phyloP scores from a whole-genome alignment of 2,888 invertebrate genomes.

The Andrena fulva region DNA sequence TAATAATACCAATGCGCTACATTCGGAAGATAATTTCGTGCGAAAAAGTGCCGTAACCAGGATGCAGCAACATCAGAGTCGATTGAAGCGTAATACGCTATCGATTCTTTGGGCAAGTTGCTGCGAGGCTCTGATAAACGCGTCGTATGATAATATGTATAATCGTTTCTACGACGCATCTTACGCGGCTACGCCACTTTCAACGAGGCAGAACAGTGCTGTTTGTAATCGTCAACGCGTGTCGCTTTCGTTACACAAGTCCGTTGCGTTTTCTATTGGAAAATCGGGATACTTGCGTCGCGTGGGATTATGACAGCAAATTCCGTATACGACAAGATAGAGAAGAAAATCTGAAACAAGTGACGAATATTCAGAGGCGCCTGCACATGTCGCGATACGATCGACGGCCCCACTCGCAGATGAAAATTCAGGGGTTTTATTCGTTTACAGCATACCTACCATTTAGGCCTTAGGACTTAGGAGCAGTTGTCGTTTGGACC shows the following conservation, averaged over 20 bases:
- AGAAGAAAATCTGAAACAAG: too few species aligned
- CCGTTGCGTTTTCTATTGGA: not conserved
- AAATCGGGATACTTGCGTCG: not conserved
- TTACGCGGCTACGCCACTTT: conserved; percentile 11
- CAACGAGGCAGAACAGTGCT: conserved; percentile 9
- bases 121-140: conserved; percentile 21
- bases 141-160: conserved; percentile 9
- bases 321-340: too few species aligned
- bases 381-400: too few species aligned
- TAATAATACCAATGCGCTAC: conserved; percentile 9
- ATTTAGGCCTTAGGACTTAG: too few species aligned
- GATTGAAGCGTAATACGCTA: conserved; percentile 19
- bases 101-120: not conserved
- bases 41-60: conserved; percentile 2
- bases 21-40: conserved; percentile 27
- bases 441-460: too few species aligned
- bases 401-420: too few species aligned
- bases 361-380: too few species aligned
- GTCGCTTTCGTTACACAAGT: not conserved
- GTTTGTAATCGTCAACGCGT: not conserved
- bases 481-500: too few species aligned
- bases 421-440: too few species aligned
- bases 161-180: conserved; percentile 29
- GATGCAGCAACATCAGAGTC: conserved; percentile 20
- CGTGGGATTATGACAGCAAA: not conserved